Percentiles rank a stretch among this genome's conserved stretches.
These are phyloP conservation scores for Campoletis raptor DNA, from an alignment of 2,888 invertebrate genomes.

Conservation along the genomic window DNA sequence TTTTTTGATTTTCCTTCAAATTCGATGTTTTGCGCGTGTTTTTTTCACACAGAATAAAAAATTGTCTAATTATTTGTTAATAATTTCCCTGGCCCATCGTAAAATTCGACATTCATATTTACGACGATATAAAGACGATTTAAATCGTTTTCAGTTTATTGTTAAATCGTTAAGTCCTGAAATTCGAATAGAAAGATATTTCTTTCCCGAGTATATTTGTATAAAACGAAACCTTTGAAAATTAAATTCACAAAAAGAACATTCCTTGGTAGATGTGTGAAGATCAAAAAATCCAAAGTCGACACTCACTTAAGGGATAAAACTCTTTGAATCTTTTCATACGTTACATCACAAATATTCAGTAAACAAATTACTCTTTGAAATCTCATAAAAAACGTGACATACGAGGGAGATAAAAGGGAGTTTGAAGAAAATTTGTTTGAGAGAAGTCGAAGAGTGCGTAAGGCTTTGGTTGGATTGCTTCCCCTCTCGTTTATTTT, in stretches of 20 bases:
- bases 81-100: background rate
- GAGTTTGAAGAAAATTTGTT: conserved; percentile 48
- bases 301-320: background rate
- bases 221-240: background rate
- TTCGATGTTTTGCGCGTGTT: background rate
- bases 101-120: background rate
- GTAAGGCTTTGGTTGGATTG: conserved; percentile 26
- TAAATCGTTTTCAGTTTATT: background rate
- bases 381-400: conserved; percentile 24
- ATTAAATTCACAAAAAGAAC: background rate
- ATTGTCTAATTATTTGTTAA: background rate
- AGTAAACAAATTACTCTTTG: conserved; percentile 51
- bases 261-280: background rate
- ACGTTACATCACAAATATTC: background rate
- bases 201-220: background rate
- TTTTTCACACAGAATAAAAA: background rate
- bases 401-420: conserved; percentile 38
- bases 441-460: conserved; percentile 32
- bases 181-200: no score
- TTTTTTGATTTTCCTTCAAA: background rate
- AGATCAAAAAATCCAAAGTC: background rate
- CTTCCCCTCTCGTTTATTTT: background rate
- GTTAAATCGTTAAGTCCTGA: background rate
- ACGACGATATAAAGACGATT: background rate
- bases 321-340: conserved; percentile 2